Conservation (phyloP, 2,113 vertebrate genomes). For the Syrmaticus mikado region DNA sequence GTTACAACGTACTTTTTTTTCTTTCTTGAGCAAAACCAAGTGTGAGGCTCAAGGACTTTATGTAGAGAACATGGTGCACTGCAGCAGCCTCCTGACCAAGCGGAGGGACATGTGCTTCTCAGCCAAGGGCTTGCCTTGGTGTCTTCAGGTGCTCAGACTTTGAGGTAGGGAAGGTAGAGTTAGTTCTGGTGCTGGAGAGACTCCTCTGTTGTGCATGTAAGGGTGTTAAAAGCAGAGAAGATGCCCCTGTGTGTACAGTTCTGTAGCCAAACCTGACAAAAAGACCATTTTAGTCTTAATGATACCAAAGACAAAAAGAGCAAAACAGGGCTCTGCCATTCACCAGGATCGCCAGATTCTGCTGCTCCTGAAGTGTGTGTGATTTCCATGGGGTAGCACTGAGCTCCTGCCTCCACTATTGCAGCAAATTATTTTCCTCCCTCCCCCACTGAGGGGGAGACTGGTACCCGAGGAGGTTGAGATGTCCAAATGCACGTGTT, state of each 20-base stretch:
- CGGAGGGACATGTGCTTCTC: background rate
- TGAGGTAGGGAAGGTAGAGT: background rate
- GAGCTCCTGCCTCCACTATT: slow-evolving; percentile 1
- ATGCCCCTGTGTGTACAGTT: background rate
- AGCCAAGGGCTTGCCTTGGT: background rate
- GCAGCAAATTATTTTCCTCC: slow-evolving; percentile 20
- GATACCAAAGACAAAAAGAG: background rate
- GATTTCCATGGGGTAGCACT: background rate
- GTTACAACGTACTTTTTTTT: background rate
- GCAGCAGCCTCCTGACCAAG: background rate
- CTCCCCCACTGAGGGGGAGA: background rate
- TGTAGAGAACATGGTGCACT: background rate
- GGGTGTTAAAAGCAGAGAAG: background rate
- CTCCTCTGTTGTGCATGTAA: background rate
- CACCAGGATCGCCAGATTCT: background rate
- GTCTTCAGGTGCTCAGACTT: background rate
- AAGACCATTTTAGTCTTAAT: background rate
- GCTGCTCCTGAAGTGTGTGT: background rate
- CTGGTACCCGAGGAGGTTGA: background rate
- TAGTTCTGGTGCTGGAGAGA: background rate
- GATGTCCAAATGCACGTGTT: background rate
- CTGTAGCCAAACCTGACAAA: background rate
- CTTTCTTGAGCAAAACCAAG: background rate
- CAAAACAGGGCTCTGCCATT: background rate
- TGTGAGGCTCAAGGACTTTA: fast-evolving